Evolutionary conservation across 2,888 invertebrate genomes (phyloP).

Genomic region (Agrypnus murinus): DNA sequence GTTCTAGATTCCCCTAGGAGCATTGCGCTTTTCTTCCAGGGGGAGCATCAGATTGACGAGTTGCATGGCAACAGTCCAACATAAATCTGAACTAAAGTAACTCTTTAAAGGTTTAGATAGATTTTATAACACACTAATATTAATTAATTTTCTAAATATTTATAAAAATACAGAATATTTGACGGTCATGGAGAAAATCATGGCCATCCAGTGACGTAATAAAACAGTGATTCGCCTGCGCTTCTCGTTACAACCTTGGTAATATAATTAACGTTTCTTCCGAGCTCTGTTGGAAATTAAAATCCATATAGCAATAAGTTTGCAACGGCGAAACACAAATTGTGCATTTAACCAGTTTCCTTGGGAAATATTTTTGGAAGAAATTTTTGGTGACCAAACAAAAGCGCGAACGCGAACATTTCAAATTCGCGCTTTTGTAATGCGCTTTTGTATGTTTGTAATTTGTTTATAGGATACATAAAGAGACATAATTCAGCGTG

Average conservation of each 20-base stretch:
- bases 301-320: conserved; percentile 42
- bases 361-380: neutral
- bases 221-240: conserved; percentile 33
- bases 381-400: neutral
- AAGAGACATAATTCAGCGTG: conserved; percentile 4
- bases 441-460: no score
- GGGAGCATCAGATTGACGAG: neutral
- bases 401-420: conserved; percentile 31
- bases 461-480: conserved; percentile 16
- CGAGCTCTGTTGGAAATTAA: conserved; percentile 33
- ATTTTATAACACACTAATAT: neutral
- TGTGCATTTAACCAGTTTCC: neutral
- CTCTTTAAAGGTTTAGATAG: no score
- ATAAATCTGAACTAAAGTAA: neutral
- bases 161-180: no score
- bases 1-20: no score
- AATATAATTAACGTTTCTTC: conserved; percentile 40
- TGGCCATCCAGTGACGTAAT: conserved; percentile 41
- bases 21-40: no score
- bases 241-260: conserved; percentile 41
- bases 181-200: conserved; percentile 31
- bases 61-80: neutral
- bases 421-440: conserved; percentile 18
- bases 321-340: conserved; percentile 17
- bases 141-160: conserved; percentile 10